A percentile compares a stretch with the other conserved stretches of the same genome.
These are phyloP conservation scores for Podarcis muralis DNA, from an alignment of 2,113 vertebrate species.

Conservation along the genomic window DNA sequence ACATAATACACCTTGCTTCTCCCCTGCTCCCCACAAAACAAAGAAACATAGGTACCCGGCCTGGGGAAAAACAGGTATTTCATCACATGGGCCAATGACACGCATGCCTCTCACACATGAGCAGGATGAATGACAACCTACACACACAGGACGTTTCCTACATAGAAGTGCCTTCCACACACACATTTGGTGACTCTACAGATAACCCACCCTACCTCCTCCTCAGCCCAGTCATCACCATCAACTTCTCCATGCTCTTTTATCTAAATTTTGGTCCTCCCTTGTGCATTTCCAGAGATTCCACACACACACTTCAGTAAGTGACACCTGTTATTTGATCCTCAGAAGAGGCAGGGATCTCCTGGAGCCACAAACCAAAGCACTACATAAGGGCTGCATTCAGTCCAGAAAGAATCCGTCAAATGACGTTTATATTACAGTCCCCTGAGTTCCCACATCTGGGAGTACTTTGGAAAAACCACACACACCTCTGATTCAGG, in stretches of 20 bases:
- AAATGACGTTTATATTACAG: accelerated
- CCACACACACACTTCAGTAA: accelerated
- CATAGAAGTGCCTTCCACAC: not conserved
- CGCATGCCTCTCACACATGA: not conserved
- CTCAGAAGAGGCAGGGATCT: accelerated
- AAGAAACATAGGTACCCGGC: no score
- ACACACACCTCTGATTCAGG: not conserved
- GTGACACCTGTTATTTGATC: not conserved
- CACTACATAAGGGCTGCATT: accelerated
- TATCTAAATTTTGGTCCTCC: no score
- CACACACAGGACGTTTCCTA: not conserved
- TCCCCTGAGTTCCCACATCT: not conserved
- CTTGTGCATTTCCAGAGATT: accelerated
- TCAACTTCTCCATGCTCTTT: not conserved
- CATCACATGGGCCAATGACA: not conserved
- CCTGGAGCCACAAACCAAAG: not conserved
- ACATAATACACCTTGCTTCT: no score
- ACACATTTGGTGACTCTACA: accelerated
- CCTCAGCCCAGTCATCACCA: not conserved
- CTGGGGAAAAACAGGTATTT: not conserved
- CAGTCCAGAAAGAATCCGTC: not conserved
- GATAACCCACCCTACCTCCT: not conserved
- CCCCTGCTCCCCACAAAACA: no score
- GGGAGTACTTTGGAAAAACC: not conserved
- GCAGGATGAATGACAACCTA: not conserved